Percentiles rank a stretch among this genome's conserved stretches.
These are phyloP conservation scores for Chironomus riparius DNA, from an alignment of 2,888 invertebrate genomes.

Conservation along the genomic window DNA sequence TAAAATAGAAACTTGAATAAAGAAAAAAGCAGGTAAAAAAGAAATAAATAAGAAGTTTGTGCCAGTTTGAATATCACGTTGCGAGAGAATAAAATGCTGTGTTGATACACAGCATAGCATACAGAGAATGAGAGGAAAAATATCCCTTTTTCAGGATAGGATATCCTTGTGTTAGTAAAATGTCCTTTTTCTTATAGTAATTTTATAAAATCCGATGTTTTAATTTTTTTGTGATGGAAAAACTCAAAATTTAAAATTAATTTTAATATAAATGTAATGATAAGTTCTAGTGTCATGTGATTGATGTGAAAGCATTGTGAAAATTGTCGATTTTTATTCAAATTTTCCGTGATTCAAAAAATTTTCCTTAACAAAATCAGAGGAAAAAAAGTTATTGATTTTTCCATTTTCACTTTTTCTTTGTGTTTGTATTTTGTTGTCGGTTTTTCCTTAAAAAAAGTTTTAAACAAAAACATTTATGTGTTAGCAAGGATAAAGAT, in stretches of 20 bases:
- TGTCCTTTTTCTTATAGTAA: background rate
- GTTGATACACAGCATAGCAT: too few relatives aligned
- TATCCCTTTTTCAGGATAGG: background rate
- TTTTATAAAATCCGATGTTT: conserved; percentile 2
- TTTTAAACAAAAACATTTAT: background rate
- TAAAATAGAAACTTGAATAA: too few relatives aligned
- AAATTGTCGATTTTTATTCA: conserved; percentile 2
- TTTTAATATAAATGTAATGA: background rate
- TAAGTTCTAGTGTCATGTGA: background rate
- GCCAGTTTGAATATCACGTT: too few relatives aligned
- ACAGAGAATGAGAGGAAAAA: background rate
- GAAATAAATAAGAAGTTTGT: too few relatives aligned
- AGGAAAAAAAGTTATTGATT: conserved; percentile 17
- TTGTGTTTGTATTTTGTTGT: conserved; percentile 13
- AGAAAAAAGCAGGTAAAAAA: too few relatives aligned
- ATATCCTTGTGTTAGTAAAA: conserved; percentile 8
- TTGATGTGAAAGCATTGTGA: background rate
- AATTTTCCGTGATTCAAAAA: background rate
- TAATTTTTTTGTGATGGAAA: conserved; percentile 11
- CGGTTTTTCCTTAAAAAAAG: background rate
- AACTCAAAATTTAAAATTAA: background rate
- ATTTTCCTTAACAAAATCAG: background rate
- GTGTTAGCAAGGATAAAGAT: background rate
- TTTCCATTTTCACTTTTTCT: conserved; percentile 22
- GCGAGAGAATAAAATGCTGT: too few relatives aligned